Conservation (phyloP, 2,797 vertebrate genomes). For the Protonibea diacanthus region DNA sequence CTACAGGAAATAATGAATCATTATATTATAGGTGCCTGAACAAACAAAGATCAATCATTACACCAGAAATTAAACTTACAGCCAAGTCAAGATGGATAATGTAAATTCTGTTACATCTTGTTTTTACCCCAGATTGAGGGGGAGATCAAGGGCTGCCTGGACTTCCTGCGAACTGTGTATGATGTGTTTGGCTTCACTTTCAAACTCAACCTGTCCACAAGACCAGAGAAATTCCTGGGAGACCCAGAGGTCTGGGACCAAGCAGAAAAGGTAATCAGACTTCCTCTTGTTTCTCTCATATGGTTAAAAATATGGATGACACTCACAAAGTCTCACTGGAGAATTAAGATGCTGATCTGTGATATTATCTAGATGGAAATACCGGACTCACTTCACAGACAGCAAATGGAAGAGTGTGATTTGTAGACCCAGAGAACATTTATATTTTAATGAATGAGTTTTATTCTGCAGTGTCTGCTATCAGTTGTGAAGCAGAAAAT, state of each 20-base stretch:
- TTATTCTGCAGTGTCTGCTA: constrained; percentile 30
- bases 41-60: constrained; percentile 2
- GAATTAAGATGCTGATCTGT: constrained; percentile 41
- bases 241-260: constrained; percentile 93
- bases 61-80: constrained; percentile 1
- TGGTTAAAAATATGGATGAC: constrained; percentile 32
- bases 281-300: constrained; percentile 14
- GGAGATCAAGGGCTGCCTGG: constrained; percentile 96
- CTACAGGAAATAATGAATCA: background rate
- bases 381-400: constrained; percentile 32
- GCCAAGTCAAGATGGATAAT: constrained; percentile 9
- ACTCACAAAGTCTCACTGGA: constrained; percentile 16
- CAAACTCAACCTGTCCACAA: constrained; percentile 97
- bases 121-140: constrained; percentile 88
- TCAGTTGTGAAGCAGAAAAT: constrained; percentile 41
- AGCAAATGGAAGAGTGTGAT: constrained; percentile 39
- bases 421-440: constrained; percentile 48
- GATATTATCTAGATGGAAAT: constrained; percentile 52
- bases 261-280: constrained; percentile 92
- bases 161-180: constrained; percentile 94
- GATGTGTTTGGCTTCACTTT: constrained; percentile 96
- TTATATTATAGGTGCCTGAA: background rate
- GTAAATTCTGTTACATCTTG: constrained; percentile 10
- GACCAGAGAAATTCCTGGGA: constrained; percentile 97
- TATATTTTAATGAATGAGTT: constrained; percentile 57